These are phyloP conservation scores for Molorchus minor DNA, from an alignment of 2,888 invertebrate genomes.

Conservation along the genomic window DNA sequence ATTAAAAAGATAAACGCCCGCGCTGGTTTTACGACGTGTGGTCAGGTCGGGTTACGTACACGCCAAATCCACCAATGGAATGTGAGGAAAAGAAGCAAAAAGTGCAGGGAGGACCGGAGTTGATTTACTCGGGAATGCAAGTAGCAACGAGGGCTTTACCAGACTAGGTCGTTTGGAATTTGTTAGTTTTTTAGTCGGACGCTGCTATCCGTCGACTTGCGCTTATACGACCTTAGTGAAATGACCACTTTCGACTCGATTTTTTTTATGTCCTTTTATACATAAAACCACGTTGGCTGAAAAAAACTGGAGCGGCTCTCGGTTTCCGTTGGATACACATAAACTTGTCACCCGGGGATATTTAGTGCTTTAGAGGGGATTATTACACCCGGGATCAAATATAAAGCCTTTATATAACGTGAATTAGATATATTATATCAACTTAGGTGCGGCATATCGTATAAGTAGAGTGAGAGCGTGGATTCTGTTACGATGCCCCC, in stretches of 20 bases:
- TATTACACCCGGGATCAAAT: too few species aligned
- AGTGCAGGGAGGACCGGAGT: slow-evolving; percentile 32
- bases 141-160: slow-evolving; percentile 1
- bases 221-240: slow-evolving; percentile 13
- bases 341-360: too few species aligned
- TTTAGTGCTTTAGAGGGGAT: too few species aligned
- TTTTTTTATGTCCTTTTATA: slow-evolving; percentile 7
- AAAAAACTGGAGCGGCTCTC: neutral
- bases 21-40: slow-evolving; percentile 46
- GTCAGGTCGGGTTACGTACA: slow-evolving; percentile 40
- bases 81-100: slow-evolving; percentile 38
- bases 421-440: too few species aligned
- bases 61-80: slow-evolving; percentile 42
- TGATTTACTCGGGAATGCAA: slow-evolving; percentile 37
- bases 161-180: slow-evolving; percentile 11
- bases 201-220: slow-evolving; percentile 12
- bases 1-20: slow-evolving; percentile 41
- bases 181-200: slow-evolving; percentile 19
- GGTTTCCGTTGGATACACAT: neutral
- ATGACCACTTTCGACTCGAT: slow-evolving; percentile 20
- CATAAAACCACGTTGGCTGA: slow-evolving; percentile 9
- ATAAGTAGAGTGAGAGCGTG: too few species aligned
- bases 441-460: too few species aligned
- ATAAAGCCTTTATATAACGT: too few species aligned
- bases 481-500: too few species aligned